Percentiles rank a stretch among this genome's conserved stretches.
Evolutionary conservation across 2,797 vertebrate genomes (phyloP).

Genomic region (Enteromius fasciolatus): DNA sequence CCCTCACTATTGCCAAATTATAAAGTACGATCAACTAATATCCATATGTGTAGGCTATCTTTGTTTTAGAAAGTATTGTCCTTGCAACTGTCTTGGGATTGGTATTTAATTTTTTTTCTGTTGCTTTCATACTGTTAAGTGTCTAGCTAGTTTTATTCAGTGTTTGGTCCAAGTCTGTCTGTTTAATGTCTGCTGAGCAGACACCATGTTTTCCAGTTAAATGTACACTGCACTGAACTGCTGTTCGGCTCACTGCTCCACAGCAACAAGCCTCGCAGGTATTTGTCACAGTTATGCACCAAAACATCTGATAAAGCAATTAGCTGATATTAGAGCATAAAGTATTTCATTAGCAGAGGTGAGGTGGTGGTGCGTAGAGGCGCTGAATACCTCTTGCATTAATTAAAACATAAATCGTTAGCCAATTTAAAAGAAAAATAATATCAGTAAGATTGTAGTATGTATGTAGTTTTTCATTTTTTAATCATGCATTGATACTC

Average conservation of each 20-base stretch:
- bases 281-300: constrained; percentile 34
- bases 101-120: background rate
- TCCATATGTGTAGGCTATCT: background rate
- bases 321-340: constrained; percentile 37
- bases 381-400: background rate
- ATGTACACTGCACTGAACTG: background rate
- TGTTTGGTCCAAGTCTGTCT: constrained; percentile 6
- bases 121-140: constrained; percentile 8
- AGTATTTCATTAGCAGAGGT: constrained; percentile 27
- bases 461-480: background rate
- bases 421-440: background rate
- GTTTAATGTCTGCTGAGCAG: constrained; percentile 13
- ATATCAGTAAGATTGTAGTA: background rate
- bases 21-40: background rate
- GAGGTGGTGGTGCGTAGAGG: background rate
- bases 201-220: constrained; percentile 16
- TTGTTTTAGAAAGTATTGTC: constrained; percentile 14
- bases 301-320: constrained; percentile 39
- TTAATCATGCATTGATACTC: background rate
- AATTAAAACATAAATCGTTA: too few species aligned
- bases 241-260: constrained; percentile 21
- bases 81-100: background rate
- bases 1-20: background rate
- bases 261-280: constrained; percentile 41
- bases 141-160: background rate